Conservation (phyloP, 2,113 vertebrate genomes). For the Pluvianellus socialis region DNA sequence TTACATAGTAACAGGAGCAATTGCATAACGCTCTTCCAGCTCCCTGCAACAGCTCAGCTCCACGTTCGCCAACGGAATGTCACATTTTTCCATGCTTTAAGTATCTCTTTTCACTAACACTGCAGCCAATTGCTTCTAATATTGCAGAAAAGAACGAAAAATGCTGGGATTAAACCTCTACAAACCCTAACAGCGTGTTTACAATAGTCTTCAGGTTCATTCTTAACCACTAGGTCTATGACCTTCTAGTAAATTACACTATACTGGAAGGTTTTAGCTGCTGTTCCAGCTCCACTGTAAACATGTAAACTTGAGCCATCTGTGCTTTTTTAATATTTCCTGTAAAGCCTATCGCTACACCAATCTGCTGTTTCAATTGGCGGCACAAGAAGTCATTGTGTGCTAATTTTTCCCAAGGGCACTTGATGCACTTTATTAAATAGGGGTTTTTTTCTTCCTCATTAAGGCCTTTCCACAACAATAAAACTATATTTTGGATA, state of each 20-base stretch:
- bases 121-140: conserved; percentile 35
- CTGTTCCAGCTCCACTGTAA: conserved; percentile 66
- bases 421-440: conserved; percentile 73
- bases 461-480: conserved; percentile 63
- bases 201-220: conserved; percentile 42
- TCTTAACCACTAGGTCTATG: conserved; percentile 58
- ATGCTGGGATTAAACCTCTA: conserved; percentile 14
- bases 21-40: background rate
- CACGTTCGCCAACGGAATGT: background rate
- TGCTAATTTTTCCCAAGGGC: conserved; percentile 74
- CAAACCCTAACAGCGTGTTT: conserved; percentile 46
- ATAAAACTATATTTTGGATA: conserved; percentile 59
- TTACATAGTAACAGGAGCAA: conserved; percentile 53
- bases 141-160: conserved; percentile 29
- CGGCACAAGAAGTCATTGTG: conserved; percentile 73
- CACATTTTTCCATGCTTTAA: conserved; percentile 40
- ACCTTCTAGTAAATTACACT: conserved; percentile 62
- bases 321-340: conserved; percentile 74
- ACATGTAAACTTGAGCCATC: conserved; percentile 73
- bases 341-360: conserved; percentile 60
- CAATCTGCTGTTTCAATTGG: conserved; percentile 63
- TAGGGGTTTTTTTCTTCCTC: conserved; percentile 55
- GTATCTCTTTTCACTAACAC: conserved; percentile 45
- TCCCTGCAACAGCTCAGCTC: conserved; percentile 10
- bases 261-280: conserved; percentile 50